Conservation (phyloP, 2,888 invertebrate species). For the Tridacna gigas region DNA sequence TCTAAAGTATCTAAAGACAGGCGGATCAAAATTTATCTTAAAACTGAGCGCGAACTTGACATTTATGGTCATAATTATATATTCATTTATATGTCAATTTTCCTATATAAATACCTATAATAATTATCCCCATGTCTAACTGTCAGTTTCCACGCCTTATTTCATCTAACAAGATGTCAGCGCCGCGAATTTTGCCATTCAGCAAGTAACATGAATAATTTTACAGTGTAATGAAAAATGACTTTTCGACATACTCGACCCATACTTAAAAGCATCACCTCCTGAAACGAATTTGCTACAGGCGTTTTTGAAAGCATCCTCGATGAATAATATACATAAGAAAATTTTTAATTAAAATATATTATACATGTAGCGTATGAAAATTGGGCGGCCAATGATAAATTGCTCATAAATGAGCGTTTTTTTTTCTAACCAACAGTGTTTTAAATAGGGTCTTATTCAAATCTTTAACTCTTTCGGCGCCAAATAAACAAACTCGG, state of each 20-base stretch:
- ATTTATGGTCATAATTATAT: slow-evolving; percentile 31
- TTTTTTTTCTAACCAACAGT: no score
- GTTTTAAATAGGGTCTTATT: no score
- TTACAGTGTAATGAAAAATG: slow-evolving; percentile 4
- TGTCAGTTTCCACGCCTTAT: slow-evolving; percentile 28
- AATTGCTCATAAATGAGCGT: no score
- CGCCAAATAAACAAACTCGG: no score
- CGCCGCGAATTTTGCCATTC: slow-evolving; percentile 4
- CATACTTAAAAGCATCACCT: background rate
- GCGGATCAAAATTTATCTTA: background rate
- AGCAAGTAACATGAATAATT: slow-evolving; percentile 22
- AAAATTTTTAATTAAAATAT: no score
- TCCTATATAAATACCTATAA: slow-evolving; percentile 22
- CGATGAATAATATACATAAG: no score
- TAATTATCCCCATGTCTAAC: slow-evolving; percentile 24
- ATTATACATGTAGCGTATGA: no score
- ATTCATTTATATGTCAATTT: slow-evolving; percentile 27
- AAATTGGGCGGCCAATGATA: no score
- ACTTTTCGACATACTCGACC: background rate
- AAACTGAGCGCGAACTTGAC: slow-evolving; percentile 12
- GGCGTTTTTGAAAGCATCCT: background rate
- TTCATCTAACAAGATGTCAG: slow-evolving; percentile 32
- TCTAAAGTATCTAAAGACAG: background rate
- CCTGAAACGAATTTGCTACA: background rate
- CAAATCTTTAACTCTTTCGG: no score